Evolutionary conservation across 2,888 invertebrate genomes (phyloP), one percentile per base, ranked within the genome.

Genomic region (Sphecodes monilicornis): DNA sequence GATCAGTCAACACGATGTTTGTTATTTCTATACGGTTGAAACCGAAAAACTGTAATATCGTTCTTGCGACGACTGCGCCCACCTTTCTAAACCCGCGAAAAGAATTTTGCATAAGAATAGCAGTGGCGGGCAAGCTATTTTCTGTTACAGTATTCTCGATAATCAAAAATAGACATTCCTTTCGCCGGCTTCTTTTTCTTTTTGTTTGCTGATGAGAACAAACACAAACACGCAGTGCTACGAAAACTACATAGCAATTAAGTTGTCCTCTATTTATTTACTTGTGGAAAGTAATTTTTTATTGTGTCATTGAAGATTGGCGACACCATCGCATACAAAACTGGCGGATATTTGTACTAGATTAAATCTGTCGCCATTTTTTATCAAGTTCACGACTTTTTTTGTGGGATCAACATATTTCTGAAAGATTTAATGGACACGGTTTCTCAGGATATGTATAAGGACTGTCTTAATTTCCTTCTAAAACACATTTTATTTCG

Each of bases 151-250:
- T 46, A 76, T 77, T 60, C 60, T 26, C 41, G 11, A n/a, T 43
- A 43, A 76, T 46, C 22, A 36, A 50, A 69, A 66, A 73, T n/a
- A 57, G 64, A 87, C 87, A 87, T 87, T 87, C 85, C 82, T 71
- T 18, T 46, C 22, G 13, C 70, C 64, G 36, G 68, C 32, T 54
- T 39, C 36, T 41, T 18, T 41, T 18, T 22, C 18, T 10, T 70
- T 71, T 76, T 26, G 3, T 39, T 39, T 6, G 18, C 41, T 54
- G 39, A 32, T 57, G 50, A 26, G 60, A 60, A 68, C 32, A 36
- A 66, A 60, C 1, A 2, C 13, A 60, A 0, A 29, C 50, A 50
- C 22, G 22, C 8, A 22, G n/a, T n/a, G n/a, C 54, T 32, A 32
- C 78, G 26, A 13, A 78, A 80, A 43, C 3, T 77, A 74, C 10